Evolutionary conservation across 2,797 vertebrate genomes (phyloP), one percentile per base, ranked within the genome.

Genomic region (Leucoraja ocellata): DNA sequence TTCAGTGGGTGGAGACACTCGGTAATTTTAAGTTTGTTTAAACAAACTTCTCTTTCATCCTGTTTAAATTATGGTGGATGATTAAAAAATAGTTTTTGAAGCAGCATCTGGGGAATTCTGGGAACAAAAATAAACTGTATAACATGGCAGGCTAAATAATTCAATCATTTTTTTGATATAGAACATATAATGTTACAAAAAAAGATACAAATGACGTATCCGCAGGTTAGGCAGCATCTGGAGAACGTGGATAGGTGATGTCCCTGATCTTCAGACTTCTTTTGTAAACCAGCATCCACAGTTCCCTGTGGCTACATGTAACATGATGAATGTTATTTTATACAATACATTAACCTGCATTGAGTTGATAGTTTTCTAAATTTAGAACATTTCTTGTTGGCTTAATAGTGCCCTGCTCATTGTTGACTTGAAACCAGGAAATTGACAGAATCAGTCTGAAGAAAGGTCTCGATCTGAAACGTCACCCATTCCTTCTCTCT

Each of bases 31-130:
- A 95, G 96, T 96, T 97, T 96, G 97, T 97, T 97, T 97, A 98
- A 98, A 98, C 97, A 98, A 98, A 97, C 97, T 96, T 95, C 97
- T 97, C 97, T 94, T 94, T 96, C 97, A 97, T 98, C 97, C 97
- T 97, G 96, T 98, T 98, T 98, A 98, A 97, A 96, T 96, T 97
- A 94, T 94, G 95, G 95, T 96, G 96, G 96, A 96, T 95, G 95
- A 95, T 95, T 95, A 95, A 83, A 94, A 91, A 95, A 76, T 92
- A 76, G 13, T 39, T 46, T 95, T 95, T 94, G 94, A 94, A 94
- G 93, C 93, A 94, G 94, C 81, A 94, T 93, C 95, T 96, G 95
- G 95, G 94, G 95, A 96, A 94, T 94, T 93, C 81, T 83, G 86
- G 93, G 93, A 83, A 93, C 94, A 97, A 73, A 92, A 92, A n/a